Evolutionary conservation across 2,797 vertebrate species (phyloP).

Genomic region (Lindbergichthys nudifrons): DNA sequence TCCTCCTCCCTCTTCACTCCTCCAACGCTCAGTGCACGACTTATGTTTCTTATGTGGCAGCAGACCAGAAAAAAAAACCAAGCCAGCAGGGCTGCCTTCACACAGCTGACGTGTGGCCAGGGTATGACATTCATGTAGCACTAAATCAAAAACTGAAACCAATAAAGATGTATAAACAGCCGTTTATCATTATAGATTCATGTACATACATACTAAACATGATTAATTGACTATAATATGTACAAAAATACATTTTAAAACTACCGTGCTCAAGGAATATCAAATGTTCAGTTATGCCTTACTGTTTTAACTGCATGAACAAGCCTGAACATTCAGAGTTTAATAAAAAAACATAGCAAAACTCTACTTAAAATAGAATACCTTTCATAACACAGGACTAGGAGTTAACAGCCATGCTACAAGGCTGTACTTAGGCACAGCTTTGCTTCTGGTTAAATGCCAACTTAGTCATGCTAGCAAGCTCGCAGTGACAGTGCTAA

Average conservation of each 20-base stretch:
- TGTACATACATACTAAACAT: background rate
- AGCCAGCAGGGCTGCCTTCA: slow-evolving; percentile 37
- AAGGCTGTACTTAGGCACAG: background rate
- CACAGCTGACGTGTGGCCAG: slow-evolving; percentile 34
- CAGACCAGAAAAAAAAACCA: slow-evolving; percentile 49
- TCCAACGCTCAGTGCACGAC: slow-evolving; percentile 25
- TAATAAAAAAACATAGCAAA: background rate
- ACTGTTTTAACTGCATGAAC: background rate
- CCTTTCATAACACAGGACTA: background rate
- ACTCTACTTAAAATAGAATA: slow-evolving; percentile 3
- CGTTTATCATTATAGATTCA: background rate
- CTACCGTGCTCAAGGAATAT: background rate
- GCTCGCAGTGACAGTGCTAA: background rate
- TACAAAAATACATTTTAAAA: background rate
- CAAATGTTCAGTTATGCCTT: background rate
- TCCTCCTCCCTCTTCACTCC: slow-evolving; percentile 23
- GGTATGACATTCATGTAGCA: slow-evolving; percentile 25
- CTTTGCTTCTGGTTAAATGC: background rate
- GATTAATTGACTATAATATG: background rate
- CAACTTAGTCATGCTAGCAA: background rate
- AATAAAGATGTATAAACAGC: slow-evolving; percentile 1
- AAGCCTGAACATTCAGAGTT: background rate
- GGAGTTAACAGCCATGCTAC: background rate
- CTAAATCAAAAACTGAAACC: slow-evolving; percentile 27
- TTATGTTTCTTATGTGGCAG: slow-evolving; percentile 49